phyloP scores from a whole-genome alignment of 2,113 vertebrate genomes.

The Oncorhynchus clarkii region DNA sequence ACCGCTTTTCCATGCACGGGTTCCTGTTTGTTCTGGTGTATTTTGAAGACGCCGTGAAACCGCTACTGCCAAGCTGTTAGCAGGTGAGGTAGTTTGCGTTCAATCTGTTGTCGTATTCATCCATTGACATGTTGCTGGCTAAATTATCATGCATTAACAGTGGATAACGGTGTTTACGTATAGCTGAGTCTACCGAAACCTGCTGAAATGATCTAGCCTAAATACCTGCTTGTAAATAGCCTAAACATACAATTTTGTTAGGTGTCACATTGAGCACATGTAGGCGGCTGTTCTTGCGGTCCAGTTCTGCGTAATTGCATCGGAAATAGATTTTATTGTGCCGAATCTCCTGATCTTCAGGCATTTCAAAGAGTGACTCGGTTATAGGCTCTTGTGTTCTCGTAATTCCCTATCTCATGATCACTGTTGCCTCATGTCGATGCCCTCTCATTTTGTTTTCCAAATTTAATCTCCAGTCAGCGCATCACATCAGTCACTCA shows the following conservation, averaged over 20 bases:
- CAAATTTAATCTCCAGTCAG: background rate
- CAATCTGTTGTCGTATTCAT: constrained; percentile 5
- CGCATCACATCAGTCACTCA: background rate
- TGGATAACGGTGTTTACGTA: background rate
- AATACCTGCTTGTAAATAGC: background rate
- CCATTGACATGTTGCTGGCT: constrained; percentile 16
- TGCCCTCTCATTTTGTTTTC: constrained; percentile 1
- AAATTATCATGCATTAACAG: background rate
- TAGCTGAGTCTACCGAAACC: background rate
- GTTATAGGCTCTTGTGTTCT: background rate
- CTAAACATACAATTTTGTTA: background rate
- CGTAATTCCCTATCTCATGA: background rate
- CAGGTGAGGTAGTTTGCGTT: constrained; percentile 58
- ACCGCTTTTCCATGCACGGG: constrained; percentile 10
- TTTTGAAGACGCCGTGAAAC: background rate
- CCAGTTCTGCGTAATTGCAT: background rate
- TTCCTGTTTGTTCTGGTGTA: background rate
- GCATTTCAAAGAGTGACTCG: background rate
- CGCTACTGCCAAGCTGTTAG: constrained; percentile 22
- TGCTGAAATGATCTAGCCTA: background rate
- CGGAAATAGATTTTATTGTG: background rate
- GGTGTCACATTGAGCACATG: background rate
- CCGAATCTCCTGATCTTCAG: too few relatives aligned
- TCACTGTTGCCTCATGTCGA: background rate
- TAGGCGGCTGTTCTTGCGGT: background rate